Conservation (phyloP, 2,113 vertebrate species). For the Phyllostomus discolor region DNA sequence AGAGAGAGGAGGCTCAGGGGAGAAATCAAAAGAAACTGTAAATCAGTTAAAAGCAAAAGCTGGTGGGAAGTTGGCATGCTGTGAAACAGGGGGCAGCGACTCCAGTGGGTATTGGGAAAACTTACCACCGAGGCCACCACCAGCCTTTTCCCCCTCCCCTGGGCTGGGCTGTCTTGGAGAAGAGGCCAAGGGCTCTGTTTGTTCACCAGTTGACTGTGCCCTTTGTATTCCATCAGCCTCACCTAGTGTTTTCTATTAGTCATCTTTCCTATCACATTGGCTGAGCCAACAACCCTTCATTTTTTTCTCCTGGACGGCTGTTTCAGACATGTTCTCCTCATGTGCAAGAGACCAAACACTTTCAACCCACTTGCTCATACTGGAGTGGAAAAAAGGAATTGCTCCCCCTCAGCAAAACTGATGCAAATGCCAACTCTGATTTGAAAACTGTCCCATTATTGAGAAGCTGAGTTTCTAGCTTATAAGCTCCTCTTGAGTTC, state of each 20-base stretch:
- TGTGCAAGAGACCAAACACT: neutral
- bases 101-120: no score
- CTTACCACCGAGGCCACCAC: neutral
- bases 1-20: neutral
- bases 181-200: neutral
- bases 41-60: neutral
- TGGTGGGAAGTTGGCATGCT: neutral
- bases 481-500: slow-evolving; percentile 31
- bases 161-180: neutral
- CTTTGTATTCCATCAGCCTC: neutral
- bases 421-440: slow-evolving; percentile 62
- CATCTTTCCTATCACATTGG: neutral
- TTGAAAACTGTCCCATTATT: slow-evolving; percentile 54
- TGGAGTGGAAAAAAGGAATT: slow-evolving; percentile 26
- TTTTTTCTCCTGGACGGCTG: neutral
- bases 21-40: neutral
- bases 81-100: neutral
- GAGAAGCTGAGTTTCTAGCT: slow-evolving; percentile 50
- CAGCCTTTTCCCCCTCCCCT: neutral
- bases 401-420: slow-evolving; percentile 35
- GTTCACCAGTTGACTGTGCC: neutral
- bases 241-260: neutral
- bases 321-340: slow-evolving; percentile 16
- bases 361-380: slow-evolving; percentile 1
- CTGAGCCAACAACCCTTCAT: neutral